These are phyloP conservation scores for Galerucella nymphaeae DNA, from an alignment of 2,888 invertebrate genomes.

Conservation along the genomic window DNA sequence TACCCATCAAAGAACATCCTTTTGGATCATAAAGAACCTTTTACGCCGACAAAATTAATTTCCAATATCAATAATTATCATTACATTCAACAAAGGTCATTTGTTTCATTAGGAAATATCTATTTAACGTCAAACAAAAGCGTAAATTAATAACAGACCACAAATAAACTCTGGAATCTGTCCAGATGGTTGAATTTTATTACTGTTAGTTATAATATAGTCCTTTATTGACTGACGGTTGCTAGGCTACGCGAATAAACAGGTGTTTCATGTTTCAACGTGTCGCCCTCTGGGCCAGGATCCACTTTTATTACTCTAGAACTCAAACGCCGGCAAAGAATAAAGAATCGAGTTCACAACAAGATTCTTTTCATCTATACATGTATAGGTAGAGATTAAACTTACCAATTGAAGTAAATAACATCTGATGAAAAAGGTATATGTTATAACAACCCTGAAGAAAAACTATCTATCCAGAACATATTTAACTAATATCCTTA, in stretches of 20 bases:
- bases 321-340: too few species aligned
- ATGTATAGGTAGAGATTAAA: neutral
- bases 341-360: too few species aligned
- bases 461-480: neutral
- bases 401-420: neutral
- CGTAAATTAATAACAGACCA: neutral
- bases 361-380: neutral
- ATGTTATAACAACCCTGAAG: neutral
- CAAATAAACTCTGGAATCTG: neutral
- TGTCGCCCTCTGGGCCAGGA: neutral
- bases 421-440: too few species aligned
- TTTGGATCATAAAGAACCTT: too few species aligned
- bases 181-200: neutral
- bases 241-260: conserved; percentile 6
- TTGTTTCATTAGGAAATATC: neutral
- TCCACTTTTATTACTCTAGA: neutral
- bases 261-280: neutral
- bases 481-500: neutral
- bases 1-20: too few species aligned
- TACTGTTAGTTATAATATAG: conserved; percentile 1
- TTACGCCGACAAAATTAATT: too few species aligned
- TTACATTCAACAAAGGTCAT: too few species aligned
- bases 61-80: too few species aligned
- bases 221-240: conserved; percentile 1
- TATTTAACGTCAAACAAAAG: neutral